phyloP scores from a whole-genome alignment of 2,888 invertebrate genomes.

The Hypena proboscidalis region DNA sequence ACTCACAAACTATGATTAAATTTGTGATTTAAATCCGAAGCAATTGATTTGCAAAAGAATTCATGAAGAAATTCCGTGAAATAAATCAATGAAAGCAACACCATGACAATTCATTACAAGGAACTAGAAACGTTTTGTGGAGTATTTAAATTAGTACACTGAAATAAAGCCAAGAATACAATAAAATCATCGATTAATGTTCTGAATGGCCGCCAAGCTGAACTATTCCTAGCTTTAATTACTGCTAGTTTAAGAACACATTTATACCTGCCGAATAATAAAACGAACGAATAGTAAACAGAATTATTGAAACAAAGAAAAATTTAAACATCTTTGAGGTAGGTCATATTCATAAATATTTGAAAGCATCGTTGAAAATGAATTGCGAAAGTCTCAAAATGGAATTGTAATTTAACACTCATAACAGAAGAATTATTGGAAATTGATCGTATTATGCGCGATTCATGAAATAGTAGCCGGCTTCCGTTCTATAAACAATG shows the following conservation, averaged over 20 bases:
- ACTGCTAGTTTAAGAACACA: slow-evolving; percentile 21
- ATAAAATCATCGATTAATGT: slow-evolving; percentile 35
- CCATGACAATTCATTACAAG: no score
- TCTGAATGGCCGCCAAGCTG: slow-evolving; percentile 34
- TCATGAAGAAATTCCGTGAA: no score
- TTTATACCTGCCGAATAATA: slow-evolving; percentile 14
- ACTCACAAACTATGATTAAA: no score
- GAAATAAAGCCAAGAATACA: slow-evolving; percentile 14
- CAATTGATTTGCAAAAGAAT: no score
- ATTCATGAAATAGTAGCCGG: slow-evolving; percentile 26
- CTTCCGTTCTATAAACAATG: slow-evolving; percentile 36
- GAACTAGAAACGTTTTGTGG: no score
- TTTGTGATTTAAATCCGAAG: no score
- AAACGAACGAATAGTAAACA: slow-evolving; percentile 11
- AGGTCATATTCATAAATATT: slow-evolving; percentile 49
- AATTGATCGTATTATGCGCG: slow-evolving; percentile 15
- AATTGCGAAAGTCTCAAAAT: slow-evolving; percentile 29
- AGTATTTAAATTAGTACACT: no score
- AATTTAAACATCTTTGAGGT: slow-evolving; percentile 44
- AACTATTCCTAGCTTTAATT: slow-evolving; percentile 32
- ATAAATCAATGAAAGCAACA: no score
- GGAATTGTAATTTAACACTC: slow-evolving; percentile 36
- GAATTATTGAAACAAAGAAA: slow-evolving; percentile 11
- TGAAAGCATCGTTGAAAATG: slow-evolving; percentile 20
- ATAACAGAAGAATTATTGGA: slow-evolving; percentile 19